Evolutionary conservation across 2,888 invertebrate species (phyloP), one percentile per base, ranked within the genome.

Genomic region (Drosophila affinis): DNA sequence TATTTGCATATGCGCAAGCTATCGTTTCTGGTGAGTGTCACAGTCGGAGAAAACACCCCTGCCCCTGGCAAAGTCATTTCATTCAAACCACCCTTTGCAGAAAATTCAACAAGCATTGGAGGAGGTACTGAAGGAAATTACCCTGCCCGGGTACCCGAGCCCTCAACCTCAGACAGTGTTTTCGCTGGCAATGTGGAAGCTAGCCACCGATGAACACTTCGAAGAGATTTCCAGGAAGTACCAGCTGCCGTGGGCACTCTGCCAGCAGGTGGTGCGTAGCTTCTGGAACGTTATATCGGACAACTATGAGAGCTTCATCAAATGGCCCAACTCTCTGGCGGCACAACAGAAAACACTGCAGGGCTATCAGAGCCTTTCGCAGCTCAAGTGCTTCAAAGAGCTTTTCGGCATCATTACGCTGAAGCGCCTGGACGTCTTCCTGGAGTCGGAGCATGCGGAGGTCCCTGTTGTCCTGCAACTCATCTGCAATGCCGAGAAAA

Each of bases 131-230:
- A 27, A 63, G 12, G 48, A 68, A 3, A 71, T 81, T 18, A 55
- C 73, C 3, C 14, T 77, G 14, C 61, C 80, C 1, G 81, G 75
- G 3, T 56, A 71, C 9, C 78, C 81, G 0, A 64, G 70, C 62
- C 87, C 89, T 18, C 65, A 63, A 34, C 24, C 63, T 0, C 89
- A 90, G 59, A 91, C 91, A 0, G 88, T 88, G 3, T 84, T 91
- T 3, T 91, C 91, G 0, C 74, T 92, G 17, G 89, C 91, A 1
- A 56, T 92, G 12, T 92, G 91, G 91, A 92, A 91, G 59, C 72
- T 92, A 3, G 75, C 91, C 14, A 92, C 91, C 3, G 91, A 91
- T 63, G 91, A 92, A 53, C 91, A 92, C 57, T 91, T 91, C 39
- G 91, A 92, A 54, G 91, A 91, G 62, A 92, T 92, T 54, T 79